Percentiles rank a stretch among this genome's conserved stretches.
Conservation (phyloP, 2,113 vertebrate species). For the Himantopus leucocephalus region DNA sequence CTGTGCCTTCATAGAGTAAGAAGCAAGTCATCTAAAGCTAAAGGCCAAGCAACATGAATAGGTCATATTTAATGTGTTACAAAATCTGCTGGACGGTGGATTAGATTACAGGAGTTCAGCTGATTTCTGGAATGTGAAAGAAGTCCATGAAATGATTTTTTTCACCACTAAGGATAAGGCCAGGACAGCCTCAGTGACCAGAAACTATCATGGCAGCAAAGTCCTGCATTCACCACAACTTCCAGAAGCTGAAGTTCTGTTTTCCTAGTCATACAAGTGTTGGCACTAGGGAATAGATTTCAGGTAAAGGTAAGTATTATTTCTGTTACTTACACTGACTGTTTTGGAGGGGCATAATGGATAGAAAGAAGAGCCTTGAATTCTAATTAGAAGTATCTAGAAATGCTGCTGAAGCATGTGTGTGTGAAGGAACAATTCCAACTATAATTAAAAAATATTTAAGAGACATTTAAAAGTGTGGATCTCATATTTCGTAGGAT, state of each 20-base stretch:
- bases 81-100: background rate
- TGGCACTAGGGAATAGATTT: background rate
- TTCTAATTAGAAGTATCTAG: background rate
- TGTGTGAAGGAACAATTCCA: background rate
- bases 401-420: background rate
- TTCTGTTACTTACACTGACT: background rate
- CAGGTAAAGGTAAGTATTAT: background rate
- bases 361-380: background rate
- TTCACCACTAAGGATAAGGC: background rate
- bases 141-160: background rate
- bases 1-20: background rate
- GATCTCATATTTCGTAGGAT: background rate
- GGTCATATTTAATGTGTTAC: background rate
- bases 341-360: rapidly evolving
- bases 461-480: background rate
- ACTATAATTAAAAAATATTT: background rate
- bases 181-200: background rate
- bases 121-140: background rate
- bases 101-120: background rate
- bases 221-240: background rate
- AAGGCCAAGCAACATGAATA: background rate
- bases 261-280: background rate
- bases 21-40: background rate
- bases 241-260: background rate
- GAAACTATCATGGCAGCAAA: background rate